phyloP scores from a whole-genome alignment of 2,113 vertebrate species.

The Alouatta palliata region DNA sequence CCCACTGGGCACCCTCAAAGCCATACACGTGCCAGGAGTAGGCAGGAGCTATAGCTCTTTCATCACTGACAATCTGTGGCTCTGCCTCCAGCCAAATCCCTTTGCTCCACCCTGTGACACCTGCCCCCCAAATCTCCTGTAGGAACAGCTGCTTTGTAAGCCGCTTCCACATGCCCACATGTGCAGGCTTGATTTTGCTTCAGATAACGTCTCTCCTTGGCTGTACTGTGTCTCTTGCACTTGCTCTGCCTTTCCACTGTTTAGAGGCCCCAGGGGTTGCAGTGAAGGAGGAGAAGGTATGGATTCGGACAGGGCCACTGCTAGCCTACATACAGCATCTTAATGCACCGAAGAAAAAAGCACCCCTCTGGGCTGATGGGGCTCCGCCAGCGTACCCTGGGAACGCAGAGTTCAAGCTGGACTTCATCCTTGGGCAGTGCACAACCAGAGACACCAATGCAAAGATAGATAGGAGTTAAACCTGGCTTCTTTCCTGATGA shows the following conservation, averaged over 20 bases:
- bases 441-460: background rate
- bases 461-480: background rate
- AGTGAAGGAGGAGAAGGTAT: background rate
- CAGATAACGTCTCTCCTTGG: background rate
- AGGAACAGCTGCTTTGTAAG: constrained; percentile 8
- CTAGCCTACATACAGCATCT: background rate
- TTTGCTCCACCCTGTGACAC: background rate
- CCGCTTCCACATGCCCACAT: background rate
- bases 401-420: background rate
- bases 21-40: constrained; percentile 11
- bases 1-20: constrained; percentile 45
- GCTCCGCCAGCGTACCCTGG: background rate
- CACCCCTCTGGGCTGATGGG: too few species aligned
- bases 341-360: background rate
- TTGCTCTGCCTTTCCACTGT: background rate
- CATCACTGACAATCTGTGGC: background rate
- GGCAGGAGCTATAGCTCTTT: background rate
- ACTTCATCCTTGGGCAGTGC: background rate
- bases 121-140: background rate
- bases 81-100: constrained; percentile 38
- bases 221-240: background rate
- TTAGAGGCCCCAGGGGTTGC: background rate
- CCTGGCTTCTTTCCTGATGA: background rate
- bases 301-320: background rate
- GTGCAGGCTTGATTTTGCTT: background rate